Percentiles rank a stretch among this genome's conserved stretches.
These are phyloP conservation scores for Andrena minutula DNA, from an alignment of 2,888 invertebrate species.

Conservation along the genomic window DNA sequence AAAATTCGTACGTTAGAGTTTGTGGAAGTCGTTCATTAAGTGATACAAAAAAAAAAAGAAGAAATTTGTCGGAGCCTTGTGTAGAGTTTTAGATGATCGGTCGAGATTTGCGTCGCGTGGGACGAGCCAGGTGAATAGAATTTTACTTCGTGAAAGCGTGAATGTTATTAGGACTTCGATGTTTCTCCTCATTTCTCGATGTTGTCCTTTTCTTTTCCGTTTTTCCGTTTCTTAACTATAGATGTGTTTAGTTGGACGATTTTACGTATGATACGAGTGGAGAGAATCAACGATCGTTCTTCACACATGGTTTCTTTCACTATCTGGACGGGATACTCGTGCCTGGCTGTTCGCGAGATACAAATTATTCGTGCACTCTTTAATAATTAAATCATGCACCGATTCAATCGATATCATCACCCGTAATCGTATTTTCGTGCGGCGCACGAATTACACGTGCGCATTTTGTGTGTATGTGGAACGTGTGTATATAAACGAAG, in stretches of 20 bases:
- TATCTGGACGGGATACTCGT: constrained; percentile 25
- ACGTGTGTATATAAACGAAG: constrained; percentile 75
- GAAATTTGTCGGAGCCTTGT: constrained; percentile 80
- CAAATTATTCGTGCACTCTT: constrained; percentile 80
- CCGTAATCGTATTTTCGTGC: constrained; percentile 73
- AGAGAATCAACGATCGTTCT: constrained; percentile 13
- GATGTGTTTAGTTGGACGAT: neutral
- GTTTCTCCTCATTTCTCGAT: neutral
- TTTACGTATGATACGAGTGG: neutral
- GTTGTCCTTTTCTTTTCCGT: neutral
- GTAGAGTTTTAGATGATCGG: constrained; percentile 78
- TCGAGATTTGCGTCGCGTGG: constrained; percentile 65
- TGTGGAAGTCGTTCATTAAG: constrained; percentile 77
- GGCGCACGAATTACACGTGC: constrained; percentile 64
- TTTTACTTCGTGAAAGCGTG: constrained; percentile 30
- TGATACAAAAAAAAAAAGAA: constrained; percentile 56
- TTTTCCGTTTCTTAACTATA: neutral
- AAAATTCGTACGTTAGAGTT: constrained; percentile 80
- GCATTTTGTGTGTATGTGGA: constrained; percentile 79
- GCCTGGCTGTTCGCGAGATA: constrained; percentile 66
- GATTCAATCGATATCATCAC: constrained; percentile 79
- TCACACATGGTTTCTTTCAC: neutral
- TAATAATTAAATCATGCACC: constrained; percentile 84
- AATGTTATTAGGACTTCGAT: constrained; percentile 25
- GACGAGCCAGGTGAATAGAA: constrained; percentile 45